A percentile compares a stretch with the other conserved stretches of the same genome.
These are phyloP conservation scores for Spongilla lacustris DNA, from an alignment of 37 sponge, comb jelly and placozoan genomes.

Conservation along the genomic window DNA sequence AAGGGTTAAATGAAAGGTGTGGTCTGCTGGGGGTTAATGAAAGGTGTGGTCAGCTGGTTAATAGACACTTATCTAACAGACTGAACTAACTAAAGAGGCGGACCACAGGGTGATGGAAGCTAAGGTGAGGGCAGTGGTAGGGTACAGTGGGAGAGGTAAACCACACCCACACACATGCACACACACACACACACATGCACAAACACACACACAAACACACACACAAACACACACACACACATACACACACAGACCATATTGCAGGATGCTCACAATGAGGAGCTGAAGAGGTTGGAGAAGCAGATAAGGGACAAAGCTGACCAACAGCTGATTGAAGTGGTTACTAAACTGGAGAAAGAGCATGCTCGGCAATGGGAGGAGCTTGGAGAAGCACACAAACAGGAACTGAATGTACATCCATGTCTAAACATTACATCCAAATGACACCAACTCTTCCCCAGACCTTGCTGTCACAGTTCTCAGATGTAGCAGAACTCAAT, in stretches of 20 bases:
- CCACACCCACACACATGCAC: constrained; percentile 12
- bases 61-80: not conserved
- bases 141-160: not conserved
- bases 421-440: not conserved
- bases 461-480: constrained; percentile 20
- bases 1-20: not conserved
- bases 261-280: not conserved
- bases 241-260: not conserved
- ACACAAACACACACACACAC: not conserved
- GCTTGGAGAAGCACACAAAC: not conserved
- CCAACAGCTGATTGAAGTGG: not conserved
- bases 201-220: not conserved
- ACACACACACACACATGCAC: not conserved
- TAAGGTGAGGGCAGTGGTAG: not conserved
- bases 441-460: not conserved
- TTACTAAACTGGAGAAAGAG: not conserved
- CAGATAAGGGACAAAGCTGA: not conserved
- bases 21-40: not conserved
- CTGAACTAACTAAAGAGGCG: not conserved
- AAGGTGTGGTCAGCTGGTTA: not conserved
- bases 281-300: not conserved
- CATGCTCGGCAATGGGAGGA: not conserved
- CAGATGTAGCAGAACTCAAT: not conserved
- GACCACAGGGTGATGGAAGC: not conserved
- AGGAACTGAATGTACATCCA: not conserved